Evolutionary conservation across 2,888 invertebrate species (phyloP), one percentile per base, ranked within the genome.

Genomic region (Perdita meconis): DNA sequence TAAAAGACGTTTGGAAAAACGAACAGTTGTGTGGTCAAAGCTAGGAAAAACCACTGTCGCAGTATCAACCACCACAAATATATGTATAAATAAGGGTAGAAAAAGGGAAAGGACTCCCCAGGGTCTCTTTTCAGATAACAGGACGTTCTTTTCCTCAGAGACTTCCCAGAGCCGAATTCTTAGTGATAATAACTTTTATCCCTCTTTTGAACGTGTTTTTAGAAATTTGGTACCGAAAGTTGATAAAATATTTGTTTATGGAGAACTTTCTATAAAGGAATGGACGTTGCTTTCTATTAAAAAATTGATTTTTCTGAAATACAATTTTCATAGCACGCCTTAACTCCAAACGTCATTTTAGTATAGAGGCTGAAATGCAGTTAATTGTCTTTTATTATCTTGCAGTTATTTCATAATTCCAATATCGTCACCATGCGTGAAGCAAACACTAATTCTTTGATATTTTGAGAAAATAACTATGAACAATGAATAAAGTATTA

Each of bases 111-210:
- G 6, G 4, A 19, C 53, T 81, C 82, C 78, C 80, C 34, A 19
- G 85, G 79, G 83, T 67, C 77, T 79, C 77, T 63, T 86, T 83
- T 67, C 72, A 80, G 84, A 84, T 84, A 84, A 78, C 78, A 70
- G 64, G 44, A 3, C 51, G 74, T 57, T 42, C 67, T 67, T 69
- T 63, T 59, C 57, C 38, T 63, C 38, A 26, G 6, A 78, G 19
- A 66, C 74, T 71, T 82, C 82, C 78, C 69, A 40, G 71, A 84
- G 78, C 78, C 85, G 69, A 84, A 84, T 84, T 84, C 76, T 56
- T 64, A 55, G 60, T 61, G 84, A 85, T 84, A 85, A 85, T 84
- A 84, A 84, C 77, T 85, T 84, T 70, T 44, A 60, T 71, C 30
- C 3, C 60, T 22, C 8, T 2, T 19, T 13, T 3, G 10, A 30